phyloP scores from a whole-genome alignment of 1,140 invertebrate species.

The Portunus trituberculatus region DNA sequence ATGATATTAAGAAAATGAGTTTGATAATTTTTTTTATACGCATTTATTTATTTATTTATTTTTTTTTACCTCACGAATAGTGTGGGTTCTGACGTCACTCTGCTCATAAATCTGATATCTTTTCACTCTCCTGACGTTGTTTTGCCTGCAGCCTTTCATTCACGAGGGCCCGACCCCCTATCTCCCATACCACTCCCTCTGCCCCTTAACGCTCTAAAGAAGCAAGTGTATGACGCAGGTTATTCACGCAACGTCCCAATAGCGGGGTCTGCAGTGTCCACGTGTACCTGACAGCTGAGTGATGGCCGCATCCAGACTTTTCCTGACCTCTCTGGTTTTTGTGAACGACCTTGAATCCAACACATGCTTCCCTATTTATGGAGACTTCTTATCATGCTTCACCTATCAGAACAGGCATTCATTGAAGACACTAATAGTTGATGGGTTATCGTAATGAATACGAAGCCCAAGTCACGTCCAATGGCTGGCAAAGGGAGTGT shows the following conservation, averaged over 20 bases:
- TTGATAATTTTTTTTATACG: too few species aligned
- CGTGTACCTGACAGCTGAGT: slow-evolving; percentile 38
- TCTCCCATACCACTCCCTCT: not conserved
- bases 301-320: not conserved
- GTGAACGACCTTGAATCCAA: not conserved
- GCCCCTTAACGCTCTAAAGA: not conserved
- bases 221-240: not conserved
- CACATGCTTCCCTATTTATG: slow-evolving; percentile 4
- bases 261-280: slow-evolving; percentile 17
- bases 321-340: not conserved
- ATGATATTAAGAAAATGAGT: too few species aligned
- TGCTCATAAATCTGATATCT: too few species aligned
- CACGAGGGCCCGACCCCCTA: too few species aligned
- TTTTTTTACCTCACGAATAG: too few species aligned
- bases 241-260: not conserved
- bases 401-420: not conserved
- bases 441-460: not conserved
- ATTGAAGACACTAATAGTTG: not conserved
- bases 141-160: too few species aligned
- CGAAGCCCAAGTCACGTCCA: not conserved
- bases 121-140: too few species aligned
- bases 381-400: not conserved
- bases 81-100: too few species aligned
- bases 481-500: not conserved
- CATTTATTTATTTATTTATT: not conserved